Evolutionary conservation across 1,140 invertebrate genomes (phyloP).

Genomic region (Drosophila athabasca): DNA sequence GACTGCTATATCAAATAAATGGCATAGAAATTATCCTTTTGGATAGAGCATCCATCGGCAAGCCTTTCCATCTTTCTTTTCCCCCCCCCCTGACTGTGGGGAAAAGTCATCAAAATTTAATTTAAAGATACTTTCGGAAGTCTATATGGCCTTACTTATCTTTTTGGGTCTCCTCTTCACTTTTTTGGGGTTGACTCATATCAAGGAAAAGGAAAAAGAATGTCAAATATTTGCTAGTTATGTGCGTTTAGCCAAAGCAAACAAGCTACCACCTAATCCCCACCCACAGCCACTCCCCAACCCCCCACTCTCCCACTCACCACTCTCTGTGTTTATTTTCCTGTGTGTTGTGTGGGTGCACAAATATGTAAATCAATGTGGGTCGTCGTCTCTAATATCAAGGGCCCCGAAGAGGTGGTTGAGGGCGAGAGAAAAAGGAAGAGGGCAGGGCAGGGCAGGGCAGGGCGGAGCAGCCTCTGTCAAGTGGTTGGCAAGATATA

Average conservation of each 20-base stretch:
- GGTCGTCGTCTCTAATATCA: conserved; percentile 60
- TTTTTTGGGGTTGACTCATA: conserved; percentile 52
- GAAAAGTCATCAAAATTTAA: conserved; percentile 69
- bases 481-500: conserved; percentile 67
- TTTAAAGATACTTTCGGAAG: conserved; percentile 57
- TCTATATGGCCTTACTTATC: conserved; percentile 48
- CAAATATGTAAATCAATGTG: conserved; percentile 78
- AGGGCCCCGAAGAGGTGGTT: conserved; percentile 27
- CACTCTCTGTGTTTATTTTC: conserved; percentile 22
- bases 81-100: not conserved
- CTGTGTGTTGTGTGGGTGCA: conserved; percentile 50
- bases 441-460: conserved; percentile 8
- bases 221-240: conserved; percentile 74
- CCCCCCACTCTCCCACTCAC: conserved; percentile 1
- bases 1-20: too few species aligned
- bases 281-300: conserved; percentile 4
- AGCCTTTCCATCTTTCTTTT: conserved; percentile 3
- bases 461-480: conserved; percentile 30
- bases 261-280: conserved; percentile 51
- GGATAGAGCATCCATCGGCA: not conserved
- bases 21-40: not conserved
- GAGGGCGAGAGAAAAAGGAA: conserved; percentile 9
- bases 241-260: conserved; percentile 72
- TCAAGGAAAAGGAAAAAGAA: conserved; percentile 38
- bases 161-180: conserved; percentile 15